Conservation (phyloP, 2,888 invertebrate species). For the Pollenia angustigena region DNA sequence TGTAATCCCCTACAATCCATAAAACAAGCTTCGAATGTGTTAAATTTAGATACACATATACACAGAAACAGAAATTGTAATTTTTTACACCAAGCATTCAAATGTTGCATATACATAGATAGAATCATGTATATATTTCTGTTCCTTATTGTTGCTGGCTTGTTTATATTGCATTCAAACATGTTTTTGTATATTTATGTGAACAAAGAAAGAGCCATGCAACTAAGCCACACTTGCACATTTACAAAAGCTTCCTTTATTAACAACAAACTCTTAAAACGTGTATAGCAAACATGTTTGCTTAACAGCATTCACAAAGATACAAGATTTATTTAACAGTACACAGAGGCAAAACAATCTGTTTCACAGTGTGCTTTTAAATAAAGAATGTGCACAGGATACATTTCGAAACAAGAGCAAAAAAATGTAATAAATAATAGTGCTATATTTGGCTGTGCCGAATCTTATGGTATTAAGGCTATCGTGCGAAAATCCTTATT, state of each 20-base stretch:
- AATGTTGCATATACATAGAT: slow-evolving; percentile 10
- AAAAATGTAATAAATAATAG: too few species aligned
- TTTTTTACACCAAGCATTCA: slow-evolving; percentile 5
- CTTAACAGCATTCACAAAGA: slow-evolving; percentile 2
- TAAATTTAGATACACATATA: background rate
- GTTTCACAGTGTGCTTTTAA: background rate
- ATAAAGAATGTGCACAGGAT: background rate
- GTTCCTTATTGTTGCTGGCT: background rate
- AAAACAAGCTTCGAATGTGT: background rate
- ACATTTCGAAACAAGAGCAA: too few species aligned
- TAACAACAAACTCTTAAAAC: slow-evolving; percentile 32
- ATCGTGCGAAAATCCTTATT: too few species aligned
- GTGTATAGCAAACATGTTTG: slow-evolving; percentile 27
- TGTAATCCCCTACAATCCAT: background rate
- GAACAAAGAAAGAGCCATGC: slow-evolving; percentile 28
- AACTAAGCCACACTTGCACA: background rate
- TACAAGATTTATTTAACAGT: background rate
- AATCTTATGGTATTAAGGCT: too few species aligned
- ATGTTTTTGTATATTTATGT: slow-evolving; percentile 33
- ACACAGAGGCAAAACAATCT: background rate
- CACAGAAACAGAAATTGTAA: slow-evolving; percentile 17
- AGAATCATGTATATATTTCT: slow-evolving; percentile 2
- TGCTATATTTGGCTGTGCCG: too few species aligned
- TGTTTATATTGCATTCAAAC: background rate
- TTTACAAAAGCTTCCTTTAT: slow-evolving; percentile 4